Percentiles rank a stretch among this genome's conserved stretches.
phyloP scores from a whole-genome alignment of 1,140 invertebrate genomes.

The Asbolus verrucosus region DNA sequence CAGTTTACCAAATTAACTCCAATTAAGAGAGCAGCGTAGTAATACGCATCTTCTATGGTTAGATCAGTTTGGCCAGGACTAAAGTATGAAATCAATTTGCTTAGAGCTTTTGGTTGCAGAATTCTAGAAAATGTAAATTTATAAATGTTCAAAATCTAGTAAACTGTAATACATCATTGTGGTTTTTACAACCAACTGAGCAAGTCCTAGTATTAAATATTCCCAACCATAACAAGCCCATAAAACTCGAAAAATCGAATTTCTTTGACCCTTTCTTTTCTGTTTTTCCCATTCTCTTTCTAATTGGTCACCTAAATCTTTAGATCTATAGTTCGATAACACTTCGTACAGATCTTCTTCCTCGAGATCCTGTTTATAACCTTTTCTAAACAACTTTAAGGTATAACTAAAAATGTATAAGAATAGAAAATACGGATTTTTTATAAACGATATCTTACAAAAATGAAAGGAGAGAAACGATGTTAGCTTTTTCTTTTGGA shows the following conservation, averaged over 20 bases:
- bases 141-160: background rate
- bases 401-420: slow-evolving; percentile 54
- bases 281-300: slow-evolving; percentile 57
- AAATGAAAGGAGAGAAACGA: slow-evolving; percentile 51
- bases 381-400: slow-evolving; percentile 53
- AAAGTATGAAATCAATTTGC: slow-evolving; percentile 52
- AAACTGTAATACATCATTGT: slow-evolving; percentile 44
- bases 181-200: slow-evolving; percentile 45
- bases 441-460: slow-evolving; percentile 46
- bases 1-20: slow-evolving; percentile 46
- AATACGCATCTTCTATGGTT: slow-evolving; percentile 52
- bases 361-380: slow-evolving; percentile 52
- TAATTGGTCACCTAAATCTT: slow-evolving; percentile 54
- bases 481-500: slow-evolving; percentile 54
- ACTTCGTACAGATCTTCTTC: slow-evolving; percentile 59
- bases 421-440: background rate
- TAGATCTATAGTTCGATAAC: slow-evolving; percentile 50
- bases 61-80: slow-evolving; percentile 48
- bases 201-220: slow-evolving; percentile 50
- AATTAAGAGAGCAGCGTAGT: slow-evolving; percentile 50
- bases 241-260: slow-evolving; percentile 50
- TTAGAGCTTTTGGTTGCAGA: slow-evolving; percentile 36
- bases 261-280: slow-evolving; percentile 44
- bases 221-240: slow-evolving; percentile 50
- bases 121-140: slow-evolving; percentile 22